A percentile compares a stretch with the other conserved stretches of the same genome.
Conservation (phyloP, 30 jellyfish, hydroid and myxozoan species). For the Turritopsis rubra region DNA sequence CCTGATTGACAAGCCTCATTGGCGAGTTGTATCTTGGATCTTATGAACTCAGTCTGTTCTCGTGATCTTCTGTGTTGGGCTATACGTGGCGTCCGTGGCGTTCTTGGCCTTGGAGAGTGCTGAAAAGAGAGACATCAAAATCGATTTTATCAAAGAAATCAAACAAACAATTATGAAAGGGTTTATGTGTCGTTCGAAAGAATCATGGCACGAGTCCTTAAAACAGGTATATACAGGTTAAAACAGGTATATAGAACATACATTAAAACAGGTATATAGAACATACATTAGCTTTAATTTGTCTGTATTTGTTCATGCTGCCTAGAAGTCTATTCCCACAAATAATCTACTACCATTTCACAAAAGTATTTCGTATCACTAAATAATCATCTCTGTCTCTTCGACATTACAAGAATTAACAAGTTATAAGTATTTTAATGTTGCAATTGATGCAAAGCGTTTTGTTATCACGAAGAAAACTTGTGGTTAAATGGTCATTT, state of each 20-base stretch:
- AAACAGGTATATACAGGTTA: not conserved
- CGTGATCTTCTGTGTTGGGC: conserved; percentile 12
- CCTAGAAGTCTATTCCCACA: not conserved
- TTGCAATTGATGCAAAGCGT: not conserved
- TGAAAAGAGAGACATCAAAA: not conserved
- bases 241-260: not conserved
- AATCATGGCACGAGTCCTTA: no score
- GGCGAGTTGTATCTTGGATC: conserved; percentile 51
- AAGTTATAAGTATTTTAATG: not conserved
- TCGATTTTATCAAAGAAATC: not conserved
- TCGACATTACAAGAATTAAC: not conserved
- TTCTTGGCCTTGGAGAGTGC: conserved; percentile 19
- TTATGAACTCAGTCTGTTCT: conserved; percentile 24
- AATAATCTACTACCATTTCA: not conserved
- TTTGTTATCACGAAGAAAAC: not conserved
- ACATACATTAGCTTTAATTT: not conserved
- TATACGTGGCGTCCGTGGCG: conserved; percentile 16
- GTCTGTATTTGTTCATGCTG: not conserved
- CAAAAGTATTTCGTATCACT: not conserved
- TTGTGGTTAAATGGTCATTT: not conserved
- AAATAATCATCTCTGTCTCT: not conserved
- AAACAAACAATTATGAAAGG: not conserved
- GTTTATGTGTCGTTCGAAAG: no score
- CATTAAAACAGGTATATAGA: not conserved
- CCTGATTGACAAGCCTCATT: conserved; percentile 82